phyloP scores from a whole-genome alignment of 2,888 invertebrate genomes.

The Andrena bucephala region DNA sequence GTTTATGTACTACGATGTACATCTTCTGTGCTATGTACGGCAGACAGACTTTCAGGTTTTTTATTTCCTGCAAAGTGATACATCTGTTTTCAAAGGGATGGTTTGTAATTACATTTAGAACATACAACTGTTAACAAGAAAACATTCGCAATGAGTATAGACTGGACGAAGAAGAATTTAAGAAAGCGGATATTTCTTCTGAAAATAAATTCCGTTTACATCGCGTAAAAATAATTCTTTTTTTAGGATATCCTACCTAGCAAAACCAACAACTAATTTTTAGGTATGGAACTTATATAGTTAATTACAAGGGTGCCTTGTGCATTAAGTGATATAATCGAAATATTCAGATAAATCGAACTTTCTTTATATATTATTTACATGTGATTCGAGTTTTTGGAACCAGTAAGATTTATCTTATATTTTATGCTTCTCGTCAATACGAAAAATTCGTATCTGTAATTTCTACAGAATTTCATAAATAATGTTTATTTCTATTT shows the following conservation, averaged over 20 bases:
- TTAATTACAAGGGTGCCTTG: background rate
- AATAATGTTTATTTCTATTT: background rate
- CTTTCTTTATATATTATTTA: constrained; percentile 3
- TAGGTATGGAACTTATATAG: background rate
- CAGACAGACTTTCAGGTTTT: constrained; percentile 23
- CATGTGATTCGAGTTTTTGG: background rate
- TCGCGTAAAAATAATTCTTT: constrained; percentile 40
- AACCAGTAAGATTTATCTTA: background rate
- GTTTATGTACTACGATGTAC: constrained; percentile 40
- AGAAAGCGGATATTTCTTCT: constrained; percentile 43
- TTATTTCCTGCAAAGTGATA: constrained; percentile 30
- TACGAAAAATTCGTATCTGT: no score
- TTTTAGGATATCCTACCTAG: constrained; percentile 40
- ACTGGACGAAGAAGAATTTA: constrained; percentile 41
- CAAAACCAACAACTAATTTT: constrained; percentile 1
- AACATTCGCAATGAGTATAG: constrained; percentile 38
- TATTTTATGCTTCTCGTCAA: background rate
- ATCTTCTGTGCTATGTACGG: constrained; percentile 17
- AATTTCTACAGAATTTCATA: background rate
- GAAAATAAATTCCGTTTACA: constrained; percentile 66
- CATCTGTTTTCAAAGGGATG: constrained; percentile 25
- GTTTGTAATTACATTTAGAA: constrained; percentile 29
- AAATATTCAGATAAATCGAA: constrained; percentile 8
- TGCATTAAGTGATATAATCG: background rate
- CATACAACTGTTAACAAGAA: constrained; percentile 28